A percentile compares a stretch with the other conserved stretches of the same genome.
phyloP scores from a whole-genome alignment of 30 jellyfish, hydroid and myxozoan species.

The Catostylus mosaicus region DNA sequence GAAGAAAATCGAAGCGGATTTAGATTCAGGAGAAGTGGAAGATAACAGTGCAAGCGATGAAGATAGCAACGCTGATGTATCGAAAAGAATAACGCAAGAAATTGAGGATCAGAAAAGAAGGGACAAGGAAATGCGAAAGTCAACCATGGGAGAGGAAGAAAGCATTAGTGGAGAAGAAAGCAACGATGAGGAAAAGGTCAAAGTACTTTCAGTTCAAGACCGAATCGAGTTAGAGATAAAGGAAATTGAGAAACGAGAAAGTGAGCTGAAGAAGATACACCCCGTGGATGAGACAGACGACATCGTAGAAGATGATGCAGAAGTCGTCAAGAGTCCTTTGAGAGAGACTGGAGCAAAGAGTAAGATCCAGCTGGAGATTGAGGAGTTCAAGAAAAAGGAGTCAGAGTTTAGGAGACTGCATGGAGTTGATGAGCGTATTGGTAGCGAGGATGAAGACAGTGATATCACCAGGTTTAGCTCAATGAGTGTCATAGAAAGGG shows the following conservation, averaged over 20 bases:
- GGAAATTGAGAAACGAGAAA: constrained; percentile 65
- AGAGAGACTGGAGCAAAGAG: constrained; percentile 21
- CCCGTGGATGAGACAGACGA: constrained; percentile 20
- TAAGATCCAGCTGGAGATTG: constrained; percentile 72
- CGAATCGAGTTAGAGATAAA: constrained; percentile 62
- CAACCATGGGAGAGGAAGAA: constrained; percentile 3
- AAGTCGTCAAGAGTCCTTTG: constrained; percentile 5
- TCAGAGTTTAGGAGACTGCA: constrained; percentile 52
- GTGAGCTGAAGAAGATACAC: constrained; percentile 45
- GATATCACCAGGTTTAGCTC: constrained; percentile 5
- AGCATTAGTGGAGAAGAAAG: constrained; percentile 44
- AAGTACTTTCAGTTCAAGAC: constrained; percentile 59
- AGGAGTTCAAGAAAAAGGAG: constrained; percentile 62
- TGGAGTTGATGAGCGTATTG: constrained; percentile 38
- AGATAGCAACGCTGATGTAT: constrained; percentile 15
- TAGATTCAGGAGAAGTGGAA: background rate
- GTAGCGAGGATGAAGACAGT: constrained; percentile 44
- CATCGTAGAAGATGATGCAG: constrained; percentile 24
- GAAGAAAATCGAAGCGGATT: background rate
- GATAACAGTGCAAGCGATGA: constrained; percentile 30
- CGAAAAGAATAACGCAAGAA: constrained; percentile 30
- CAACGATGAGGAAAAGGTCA: constrained; percentile 24
- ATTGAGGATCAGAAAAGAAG: constrained; percentile 51
- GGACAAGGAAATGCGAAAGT: constrained; percentile 24
- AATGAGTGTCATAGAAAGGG: constrained; percentile 51